phyloP scores from a whole-genome alignment of 1,140 invertebrate genomes.

The Antheraea mylitta region DNA sequence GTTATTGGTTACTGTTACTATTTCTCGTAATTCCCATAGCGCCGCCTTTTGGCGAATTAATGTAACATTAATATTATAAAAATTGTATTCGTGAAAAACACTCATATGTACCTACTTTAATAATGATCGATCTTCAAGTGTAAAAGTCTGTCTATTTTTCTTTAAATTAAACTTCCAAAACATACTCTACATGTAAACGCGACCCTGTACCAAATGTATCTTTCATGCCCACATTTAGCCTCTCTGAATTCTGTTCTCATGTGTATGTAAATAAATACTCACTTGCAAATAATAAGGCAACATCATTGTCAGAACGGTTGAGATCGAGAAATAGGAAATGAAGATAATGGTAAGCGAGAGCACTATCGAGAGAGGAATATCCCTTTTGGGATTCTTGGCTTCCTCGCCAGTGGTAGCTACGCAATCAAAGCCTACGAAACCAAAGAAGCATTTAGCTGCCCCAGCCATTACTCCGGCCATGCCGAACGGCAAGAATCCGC shows the following conservation, averaged over 20 bases:
- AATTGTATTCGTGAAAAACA: too few relatives aligned
- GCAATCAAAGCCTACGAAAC: conserved; percentile 94
- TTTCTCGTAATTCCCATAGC: too few relatives aligned
- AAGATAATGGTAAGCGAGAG: conserved; percentile 89
- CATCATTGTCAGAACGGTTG: conserved; percentile 93
- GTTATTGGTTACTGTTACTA: too few relatives aligned
- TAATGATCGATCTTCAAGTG: too few relatives aligned
- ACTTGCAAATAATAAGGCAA: conserved; percentile 93
- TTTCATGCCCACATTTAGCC: neutral
- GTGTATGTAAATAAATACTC: neutral
- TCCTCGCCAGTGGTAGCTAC: conserved; percentile 92
- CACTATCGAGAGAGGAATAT: conserved; percentile 93
- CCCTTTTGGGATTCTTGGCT: conserved; percentile 92
- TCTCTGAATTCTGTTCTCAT: neutral
- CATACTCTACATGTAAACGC: too few relatives aligned
- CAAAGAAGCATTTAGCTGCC: conserved; percentile 95
- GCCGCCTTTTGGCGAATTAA: too few relatives aligned
- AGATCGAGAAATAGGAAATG: conserved; percentile 91
- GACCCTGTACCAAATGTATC: too few relatives aligned
- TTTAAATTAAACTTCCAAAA: too few relatives aligned
- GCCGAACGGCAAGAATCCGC: conserved; percentile 92
- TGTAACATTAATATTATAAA: too few relatives aligned
- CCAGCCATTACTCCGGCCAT: conserved; percentile 89
- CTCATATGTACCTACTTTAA: too few relatives aligned
- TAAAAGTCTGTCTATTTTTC: too few relatives aligned